Percentiles rank a stretch among this genome's conserved stretches.
Conservation (phyloP, 2,797 vertebrate genomes). For the Anas capensis region DNA sequence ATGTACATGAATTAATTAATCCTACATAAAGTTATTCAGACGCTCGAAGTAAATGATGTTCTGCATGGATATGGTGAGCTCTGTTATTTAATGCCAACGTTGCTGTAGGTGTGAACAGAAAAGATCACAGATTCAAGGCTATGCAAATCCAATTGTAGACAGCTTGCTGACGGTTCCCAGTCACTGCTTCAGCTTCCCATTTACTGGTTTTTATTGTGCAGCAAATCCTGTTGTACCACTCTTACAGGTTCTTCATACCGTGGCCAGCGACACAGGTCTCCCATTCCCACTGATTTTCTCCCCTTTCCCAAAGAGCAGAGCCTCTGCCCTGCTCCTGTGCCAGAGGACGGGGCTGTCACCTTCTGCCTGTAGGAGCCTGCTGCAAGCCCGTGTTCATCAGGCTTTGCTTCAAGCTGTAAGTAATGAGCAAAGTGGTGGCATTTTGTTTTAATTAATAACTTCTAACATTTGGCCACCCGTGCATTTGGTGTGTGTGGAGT, state of each 20-base stretch:
- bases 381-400: too few species aligned
- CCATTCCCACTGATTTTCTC: accelerated
- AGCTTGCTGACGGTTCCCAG: not conserved
- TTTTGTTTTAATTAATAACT: not conserved
- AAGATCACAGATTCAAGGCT: not conserved
- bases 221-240: accelerated
- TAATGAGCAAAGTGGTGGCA: not conserved
- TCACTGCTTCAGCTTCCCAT: not conserved
- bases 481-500: not conserved
- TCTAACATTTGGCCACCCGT: accelerated
- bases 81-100: not conserved
- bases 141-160: not conserved
- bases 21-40: not conserved
- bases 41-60: not conserved
- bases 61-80: not conserved
- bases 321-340: accelerated
- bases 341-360: accelerated
- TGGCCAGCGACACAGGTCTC: accelerated
- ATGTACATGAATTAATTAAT: not conserved
- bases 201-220: not conserved
- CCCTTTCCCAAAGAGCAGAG: not conserved
- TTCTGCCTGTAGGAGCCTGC: not conserved
- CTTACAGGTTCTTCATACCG: not conserved
- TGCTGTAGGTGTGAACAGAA: not conserved
- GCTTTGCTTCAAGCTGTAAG: not conserved